Evolutionary conservation across 2,888 invertebrate species (phyloP).

Genomic region (Aromia moschata): DNA sequence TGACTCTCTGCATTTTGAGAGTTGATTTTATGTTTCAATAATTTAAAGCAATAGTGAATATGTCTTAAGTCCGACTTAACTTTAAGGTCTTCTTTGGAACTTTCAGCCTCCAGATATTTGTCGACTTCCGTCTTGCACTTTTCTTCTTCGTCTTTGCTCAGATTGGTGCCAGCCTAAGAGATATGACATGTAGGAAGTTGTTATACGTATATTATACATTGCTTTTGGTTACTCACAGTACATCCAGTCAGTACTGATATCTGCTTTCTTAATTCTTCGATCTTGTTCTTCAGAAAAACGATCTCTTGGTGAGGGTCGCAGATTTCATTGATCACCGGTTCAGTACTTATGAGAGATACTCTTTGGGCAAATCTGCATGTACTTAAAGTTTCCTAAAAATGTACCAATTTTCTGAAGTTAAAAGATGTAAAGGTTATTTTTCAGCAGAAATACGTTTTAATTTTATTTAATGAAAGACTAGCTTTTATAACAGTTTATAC

Average conservation of each 20-base stretch:
- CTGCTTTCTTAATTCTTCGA: conserved; percentile 53
- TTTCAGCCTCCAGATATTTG: conserved; percentile 46
- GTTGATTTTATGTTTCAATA: conserved; percentile 49
- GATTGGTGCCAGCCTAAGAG: conserved; percentile 14
- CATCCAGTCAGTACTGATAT: conserved; percentile 24
- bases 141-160: conserved; percentile 25
- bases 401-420: not conserved
- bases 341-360: conserved; percentile 64
- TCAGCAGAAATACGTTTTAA: too few species aligned
- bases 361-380: conserved; percentile 68
- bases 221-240: conserved; percentile 29
- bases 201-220: not conserved
- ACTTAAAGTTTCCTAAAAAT: conserved; percentile 64
- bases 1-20: conserved; percentile 25
- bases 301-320: conserved; percentile 62
- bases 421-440: too few species aligned
- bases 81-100: conserved; percentile 40
- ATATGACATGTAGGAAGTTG: not conserved
- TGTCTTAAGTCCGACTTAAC: conserved; percentile 53
- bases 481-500: too few species aligned
- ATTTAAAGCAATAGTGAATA: conserved; percentile 57
- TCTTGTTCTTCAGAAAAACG: conserved; percentile 60
- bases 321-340: conserved; percentile 61
- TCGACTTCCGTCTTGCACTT: conserved; percentile 48
- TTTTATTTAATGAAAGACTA: too few species aligned